phyloP scores from a whole-genome alignment of 2,113 vertebrate species.

The Gallinago media region DNA sequence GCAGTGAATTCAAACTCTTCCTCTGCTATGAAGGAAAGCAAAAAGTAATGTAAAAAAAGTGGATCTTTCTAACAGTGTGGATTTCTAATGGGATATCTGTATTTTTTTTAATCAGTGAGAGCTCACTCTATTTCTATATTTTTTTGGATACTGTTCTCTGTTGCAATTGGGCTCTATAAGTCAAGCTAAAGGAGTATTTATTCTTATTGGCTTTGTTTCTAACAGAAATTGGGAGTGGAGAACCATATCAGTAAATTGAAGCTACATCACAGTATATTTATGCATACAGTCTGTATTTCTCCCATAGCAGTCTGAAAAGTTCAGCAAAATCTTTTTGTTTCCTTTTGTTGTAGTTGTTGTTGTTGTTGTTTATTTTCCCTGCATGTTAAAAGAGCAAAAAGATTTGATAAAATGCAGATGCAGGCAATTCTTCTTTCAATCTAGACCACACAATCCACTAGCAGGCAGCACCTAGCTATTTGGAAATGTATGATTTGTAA shows the following conservation, averaged over 20 bases:
- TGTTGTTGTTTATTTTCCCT: background rate
- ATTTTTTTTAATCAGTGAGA: background rate
- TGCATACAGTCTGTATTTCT: background rate
- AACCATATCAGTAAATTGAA: background rate
- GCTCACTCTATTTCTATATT: background rate
- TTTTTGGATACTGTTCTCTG: background rate
- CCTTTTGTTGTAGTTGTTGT: background rate
- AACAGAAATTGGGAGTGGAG: background rate
- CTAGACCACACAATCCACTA: background rate
- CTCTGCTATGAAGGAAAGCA: background rate
- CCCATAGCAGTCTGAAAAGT: background rate
- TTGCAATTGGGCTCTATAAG: background rate
- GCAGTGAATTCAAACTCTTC: background rate
- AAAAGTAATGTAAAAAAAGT: background rate
- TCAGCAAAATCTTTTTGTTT: background rate
- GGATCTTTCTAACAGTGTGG: background rate
- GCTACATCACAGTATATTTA: background rate
- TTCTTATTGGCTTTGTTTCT: background rate
- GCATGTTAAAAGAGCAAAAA: background rate
- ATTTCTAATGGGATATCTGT: background rate
- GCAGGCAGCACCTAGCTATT: background rate
- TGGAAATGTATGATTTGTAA: background rate
- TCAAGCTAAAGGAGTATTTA: background rate
- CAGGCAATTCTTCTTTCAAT: conserved; percentile 6
- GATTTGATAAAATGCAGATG: conserved; percentile 43